These are phyloP conservation scores for Acanthurus leucopareius DNA, from an alignment of 2,797 vertebrate genomes.

Conservation along the genomic window DNA sequence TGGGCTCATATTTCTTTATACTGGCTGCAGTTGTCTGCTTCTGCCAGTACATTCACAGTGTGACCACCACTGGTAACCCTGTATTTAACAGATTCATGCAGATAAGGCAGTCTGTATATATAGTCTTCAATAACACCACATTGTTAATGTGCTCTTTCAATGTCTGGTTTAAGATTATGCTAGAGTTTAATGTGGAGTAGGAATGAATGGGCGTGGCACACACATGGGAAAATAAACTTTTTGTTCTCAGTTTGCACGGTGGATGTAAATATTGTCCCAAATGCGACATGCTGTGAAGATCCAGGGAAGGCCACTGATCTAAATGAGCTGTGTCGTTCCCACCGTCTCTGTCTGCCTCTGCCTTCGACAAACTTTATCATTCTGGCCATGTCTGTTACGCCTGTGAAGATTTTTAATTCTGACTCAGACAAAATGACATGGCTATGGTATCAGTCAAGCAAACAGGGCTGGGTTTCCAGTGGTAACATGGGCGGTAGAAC, in stretches of 20 bases:
- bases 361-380: constrained; percentile 11
- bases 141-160: constrained; percentile 27
- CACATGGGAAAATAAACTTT: constrained; percentile 22
- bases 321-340: background rate
- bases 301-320: background rate
- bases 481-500: constrained; percentile 82
- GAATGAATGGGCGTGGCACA: constrained; percentile 23
- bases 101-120: constrained; percentile 18
- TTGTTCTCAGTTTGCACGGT: constrained; percentile 11
- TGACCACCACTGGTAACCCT: constrained; percentile 21
- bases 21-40: constrained; percentile 34
- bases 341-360: background rate
- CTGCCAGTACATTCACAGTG: constrained; percentile 18
- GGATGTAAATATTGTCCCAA: constrained; percentile 25
- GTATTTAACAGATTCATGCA: constrained; percentile 39
- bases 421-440: constrained; percentile 70
- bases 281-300: background rate
- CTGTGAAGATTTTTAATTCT: constrained; percentile 62
- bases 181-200: constrained; percentile 3
- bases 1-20: constrained; percentile 32
- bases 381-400: background rate
- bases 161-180: background rate
- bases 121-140: constrained; percentile 31
- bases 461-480: constrained; percentile 73
- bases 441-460: constrained; percentile 78